Evolutionary conservation across 2,113 vertebrate genomes (phyloP), one percentile per base, ranked within the genome.

Genomic region (Equus przewalskii): DNA sequence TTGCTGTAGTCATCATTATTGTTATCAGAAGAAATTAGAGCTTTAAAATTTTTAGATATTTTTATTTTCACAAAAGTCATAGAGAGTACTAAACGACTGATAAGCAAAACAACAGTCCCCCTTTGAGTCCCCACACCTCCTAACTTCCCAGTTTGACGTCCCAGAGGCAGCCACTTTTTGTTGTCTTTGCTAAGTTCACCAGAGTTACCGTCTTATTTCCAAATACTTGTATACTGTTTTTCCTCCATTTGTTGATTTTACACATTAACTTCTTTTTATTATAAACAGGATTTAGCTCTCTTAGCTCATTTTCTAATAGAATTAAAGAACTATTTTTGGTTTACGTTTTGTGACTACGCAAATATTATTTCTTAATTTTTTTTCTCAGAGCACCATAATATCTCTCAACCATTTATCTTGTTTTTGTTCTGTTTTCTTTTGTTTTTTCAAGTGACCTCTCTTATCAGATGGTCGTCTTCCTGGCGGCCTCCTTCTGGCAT

Each of bases 391-490:
- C 3, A 3, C 21, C 75, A 49, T 67, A 85, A 70, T 89, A 65
- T 16, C 26, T 72, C 70, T 60, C 51, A 82, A 46, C 18, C 41
- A 41, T 70, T 91, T 83, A 41, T 82, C 76, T 95, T 70, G 1
- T 26, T 91, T 94, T 67, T 83, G 26, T 64, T 90, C 95, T 86
- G 49, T 94, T 94, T 91, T 44, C 56, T 82, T 95, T 76, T 72
- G 46, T 89, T 97, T 96, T 96, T 88, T 64, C 44, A 94, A 91
- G 22, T 58, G 79, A 24, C 33, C 64, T 41, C 7, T 94, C 54
- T 95, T 92, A 98, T 95, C 84, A 93, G 93, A 88, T 73, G 49
- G 22, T 65, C 64, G 13, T 93, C 58, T 96, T 93, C 86, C 76
- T 73, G 49, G 26, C 81, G 67, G 5, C 76, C 33, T 92, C 56